A percentile compares a stretch with the other conserved stretches of the same genome.
Evolutionary conservation across 1,140 invertebrate species (phyloP).

Genomic region (Lasioglossum albipes): DNA sequence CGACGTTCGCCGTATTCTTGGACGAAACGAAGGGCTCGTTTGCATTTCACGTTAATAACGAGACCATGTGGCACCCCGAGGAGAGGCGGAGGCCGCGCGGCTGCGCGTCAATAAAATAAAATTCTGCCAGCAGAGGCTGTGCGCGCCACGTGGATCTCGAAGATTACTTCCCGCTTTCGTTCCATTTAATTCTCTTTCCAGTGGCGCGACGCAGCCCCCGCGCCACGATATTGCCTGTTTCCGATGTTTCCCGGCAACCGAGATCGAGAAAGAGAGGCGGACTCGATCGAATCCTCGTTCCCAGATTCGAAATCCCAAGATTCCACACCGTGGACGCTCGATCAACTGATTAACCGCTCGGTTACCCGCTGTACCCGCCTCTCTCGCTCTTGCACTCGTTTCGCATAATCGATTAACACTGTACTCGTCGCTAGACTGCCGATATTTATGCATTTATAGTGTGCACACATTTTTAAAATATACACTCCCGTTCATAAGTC

Average conservation of each 20-base stretch:
- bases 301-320: too few species aligned
- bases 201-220: slow-evolving; percentile 18
- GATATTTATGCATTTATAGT: too few species aligned
- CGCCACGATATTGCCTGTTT: neutral
- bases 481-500: too few species aligned
- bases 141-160: slow-evolving; percentile 62
- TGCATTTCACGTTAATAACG: slow-evolving; percentile 65
- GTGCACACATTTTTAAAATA: too few species aligned
- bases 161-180: slow-evolving; percentile 58
- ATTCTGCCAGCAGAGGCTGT: slow-evolving; percentile 42
- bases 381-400: too few species aligned
- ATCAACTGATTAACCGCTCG: neutral
- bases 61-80: slow-evolving; percentile 54
- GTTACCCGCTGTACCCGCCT: neutral
- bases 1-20: slow-evolving; percentile 43
- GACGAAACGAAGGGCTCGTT: slow-evolving; percentile 61
- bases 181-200: slow-evolving; percentile 53
- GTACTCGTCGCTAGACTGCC: too few species aligned
- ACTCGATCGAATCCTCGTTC: neutral
- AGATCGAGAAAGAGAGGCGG: neutral
- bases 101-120: slow-evolving; percentile 63
- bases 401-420: too few species aligned
- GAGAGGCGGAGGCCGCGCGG: slow-evolving; percentile 43
- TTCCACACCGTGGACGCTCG: neutral
- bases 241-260: neutral